Evolutionary conservation across 2,113 vertebrate genomes (phyloP).

Genomic region (Picathartes gymnocephalus): DNA sequence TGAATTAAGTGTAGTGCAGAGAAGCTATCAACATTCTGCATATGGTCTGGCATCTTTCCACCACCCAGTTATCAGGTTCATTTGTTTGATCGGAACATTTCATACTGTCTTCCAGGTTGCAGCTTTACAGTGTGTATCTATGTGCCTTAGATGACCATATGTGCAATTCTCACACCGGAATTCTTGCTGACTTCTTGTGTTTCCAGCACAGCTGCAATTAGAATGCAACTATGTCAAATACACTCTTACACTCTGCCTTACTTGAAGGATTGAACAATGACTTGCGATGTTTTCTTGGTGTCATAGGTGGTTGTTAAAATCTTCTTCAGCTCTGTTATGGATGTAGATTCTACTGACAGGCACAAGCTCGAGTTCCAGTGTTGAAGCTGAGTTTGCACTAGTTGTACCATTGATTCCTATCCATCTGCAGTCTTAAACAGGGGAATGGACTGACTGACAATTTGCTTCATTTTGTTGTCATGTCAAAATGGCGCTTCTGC

Average conservation of each 20-base stretch:
- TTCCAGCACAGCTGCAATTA: neutral
- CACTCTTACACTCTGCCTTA: neutral
- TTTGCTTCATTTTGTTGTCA: neutral
- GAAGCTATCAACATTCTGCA: neutral
- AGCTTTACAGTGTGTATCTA: neutral
- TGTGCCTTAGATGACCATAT: slow-evolving; percentile 15
- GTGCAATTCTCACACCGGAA: slow-evolving; percentile 2
- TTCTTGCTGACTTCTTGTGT: slow-evolving; percentile 9
- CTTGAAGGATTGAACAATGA: neutral
- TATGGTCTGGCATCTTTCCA: slow-evolving; percentile 39
- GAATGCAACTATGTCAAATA: neutral
- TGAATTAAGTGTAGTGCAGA: neutral
- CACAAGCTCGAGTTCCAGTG: neutral
- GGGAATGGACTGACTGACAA: neutral
- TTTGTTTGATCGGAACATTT: slow-evolving; percentile 12
- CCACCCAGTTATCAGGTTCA: slow-evolving; percentile 1
- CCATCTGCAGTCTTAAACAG: neutral
- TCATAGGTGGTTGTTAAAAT: neutral
- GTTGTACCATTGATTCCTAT: neutral
- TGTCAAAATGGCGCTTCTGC: neutral
- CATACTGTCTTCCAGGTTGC: neutral
- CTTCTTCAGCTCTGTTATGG: neutral
- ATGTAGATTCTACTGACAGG: neutral
- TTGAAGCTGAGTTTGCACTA: neutral
- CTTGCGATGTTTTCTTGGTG: neutral